Conservation (phyloP, 2,888 invertebrate genomes). For the Cheilosia urbana region DNA sequence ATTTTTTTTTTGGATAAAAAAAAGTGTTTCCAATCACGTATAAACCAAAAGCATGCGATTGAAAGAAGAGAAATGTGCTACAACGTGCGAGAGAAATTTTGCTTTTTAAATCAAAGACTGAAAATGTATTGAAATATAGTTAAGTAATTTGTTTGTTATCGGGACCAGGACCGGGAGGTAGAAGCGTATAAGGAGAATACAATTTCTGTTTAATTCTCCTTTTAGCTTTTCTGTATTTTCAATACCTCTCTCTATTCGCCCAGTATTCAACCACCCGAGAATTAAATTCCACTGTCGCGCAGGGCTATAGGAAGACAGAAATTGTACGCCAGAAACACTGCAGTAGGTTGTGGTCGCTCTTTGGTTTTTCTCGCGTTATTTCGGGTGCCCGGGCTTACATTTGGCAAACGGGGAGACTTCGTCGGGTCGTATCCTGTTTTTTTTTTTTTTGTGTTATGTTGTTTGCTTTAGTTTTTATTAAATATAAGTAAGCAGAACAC, state of each 20-base stretch:
- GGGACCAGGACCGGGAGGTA: too few species aligned
- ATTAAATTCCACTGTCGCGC: neutral
- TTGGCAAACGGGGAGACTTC: conserved; percentile 66
- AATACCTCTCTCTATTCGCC: neutral
- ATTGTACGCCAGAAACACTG: conserved; percentile 36
- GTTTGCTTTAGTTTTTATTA: conserved; percentile 71
- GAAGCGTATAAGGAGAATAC: neutral
- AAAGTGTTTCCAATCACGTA: neutral
- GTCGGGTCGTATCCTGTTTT: conserved; percentile 70
- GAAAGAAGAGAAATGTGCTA: neutral
- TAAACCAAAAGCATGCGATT: neutral
- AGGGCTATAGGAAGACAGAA: conserved; percentile 7
- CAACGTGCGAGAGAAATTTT: neutral
- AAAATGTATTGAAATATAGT: conserved; percentile 21
- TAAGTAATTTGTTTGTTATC: neutral
- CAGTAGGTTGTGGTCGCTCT: conserved; percentile 56
- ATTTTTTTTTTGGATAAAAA: neutral
- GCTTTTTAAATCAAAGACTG: neutral
- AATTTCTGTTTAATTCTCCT: conserved; percentile 23
- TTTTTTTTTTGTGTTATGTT: conserved; percentile 68
- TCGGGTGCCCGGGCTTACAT: conserved; percentile 71
- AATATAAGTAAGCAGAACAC: conserved; percentile 63
- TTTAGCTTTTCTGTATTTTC: conserved; percentile 2
- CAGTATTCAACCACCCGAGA: neutral
- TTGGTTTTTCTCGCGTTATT: conserved; percentile 59